These are phyloP conservation scores for Pristionchus maxplancki DNA, from an alignment of 2,888 invertebrate species.

Conservation along the genomic window DNA sequence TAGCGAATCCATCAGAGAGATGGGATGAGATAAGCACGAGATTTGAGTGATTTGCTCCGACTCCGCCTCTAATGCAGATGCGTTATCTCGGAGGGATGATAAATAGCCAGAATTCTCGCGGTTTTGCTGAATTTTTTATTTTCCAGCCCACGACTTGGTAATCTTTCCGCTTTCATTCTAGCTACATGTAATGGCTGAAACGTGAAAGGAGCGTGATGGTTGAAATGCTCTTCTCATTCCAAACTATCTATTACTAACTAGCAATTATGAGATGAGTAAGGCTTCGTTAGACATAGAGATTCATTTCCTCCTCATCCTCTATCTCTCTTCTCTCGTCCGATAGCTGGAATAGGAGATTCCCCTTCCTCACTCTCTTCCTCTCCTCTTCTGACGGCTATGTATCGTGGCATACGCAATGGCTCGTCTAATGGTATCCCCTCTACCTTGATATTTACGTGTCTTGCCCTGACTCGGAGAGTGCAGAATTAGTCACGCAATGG, in stretches of 20 bases:
- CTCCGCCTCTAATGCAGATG: constrained; percentile 1
- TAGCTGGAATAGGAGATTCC: constrained; percentile 33
- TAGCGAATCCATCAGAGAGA: constrained; percentile 16
- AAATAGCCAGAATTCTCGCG: neutral
- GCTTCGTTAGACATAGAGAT: constrained; percentile 24
- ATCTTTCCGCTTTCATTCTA: neutral
- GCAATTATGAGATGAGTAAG: constrained; percentile 5
- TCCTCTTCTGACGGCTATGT: neutral
- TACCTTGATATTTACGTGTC: neutral
- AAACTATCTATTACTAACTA: neutral
- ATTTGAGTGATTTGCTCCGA: neutral
- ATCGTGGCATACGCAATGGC: constrained; percentile 19
- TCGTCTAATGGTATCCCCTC: constrained; percentile 34
- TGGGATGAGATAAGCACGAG: neutral
- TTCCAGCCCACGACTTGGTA: neutral
- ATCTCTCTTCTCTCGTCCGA: neutral
- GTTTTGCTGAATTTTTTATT: neutral
- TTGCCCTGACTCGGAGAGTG: neutral
- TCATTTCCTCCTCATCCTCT: constrained; percentile 8
- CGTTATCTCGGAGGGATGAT: neutral
- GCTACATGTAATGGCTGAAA: neutral
- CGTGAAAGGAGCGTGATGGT: neutral
- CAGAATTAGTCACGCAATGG: neutral
- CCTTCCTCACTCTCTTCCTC: neutral
- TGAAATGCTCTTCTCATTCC: neutral